Base-by-base conservation (phyloP, 2,797 vertebrate genomes). In the Cygnus olor region DNA sequence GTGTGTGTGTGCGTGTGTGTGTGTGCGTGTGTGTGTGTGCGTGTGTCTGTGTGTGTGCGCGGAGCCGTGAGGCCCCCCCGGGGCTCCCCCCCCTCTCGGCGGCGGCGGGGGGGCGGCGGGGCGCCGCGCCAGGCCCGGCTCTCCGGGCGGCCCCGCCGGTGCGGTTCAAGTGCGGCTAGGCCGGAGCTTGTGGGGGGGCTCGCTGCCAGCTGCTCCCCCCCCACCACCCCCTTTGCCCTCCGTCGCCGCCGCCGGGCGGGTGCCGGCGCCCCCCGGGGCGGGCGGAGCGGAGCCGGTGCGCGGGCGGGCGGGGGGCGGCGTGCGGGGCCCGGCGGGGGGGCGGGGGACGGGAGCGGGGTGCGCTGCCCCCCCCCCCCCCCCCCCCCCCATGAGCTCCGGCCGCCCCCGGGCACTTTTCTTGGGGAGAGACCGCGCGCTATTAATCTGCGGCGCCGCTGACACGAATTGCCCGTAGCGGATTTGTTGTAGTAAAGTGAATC, bases 401-500 rank as follows among this genome's bases (percentile, higher is more conserved):
- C 72, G 73, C 18, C 38, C 93, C 93, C 85, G 38, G 30, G 25
- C 28, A 96, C 95, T 97, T 95, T 93, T 95, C 89, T 88, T 95
- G 92, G 91, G 92, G 86, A 83, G 73, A 94, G 89, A 91, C 92
- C 28, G 76, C 78, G 92, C 66, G 94, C 93, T 96, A 89, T 97
- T 96, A 97, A 97, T 96, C 95, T 95, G 81, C 94, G 90, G 86
- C 92, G 84, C 93, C 88, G 96, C 96, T 96, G 97, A 95, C 96
- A 93, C 97, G 97, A 92, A 97, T 96, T 95, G 95, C 88, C 89
- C 93, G 92, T 96, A 96, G 95, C 96, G 93, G 97, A 89, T 97
- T 96, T 96, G 96, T 93, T 95, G 83, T 94, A 95, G 96, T 91
- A 95, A 97, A 98, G 96, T 95, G 96, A 97, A 77, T 96, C 88